Percentiles rank a stretch among this genome's conserved stretches.
phyloP scores from a whole-genome alignment of 2,113 vertebrate genomes.

The Diphyllodes magnificus region DNA sequence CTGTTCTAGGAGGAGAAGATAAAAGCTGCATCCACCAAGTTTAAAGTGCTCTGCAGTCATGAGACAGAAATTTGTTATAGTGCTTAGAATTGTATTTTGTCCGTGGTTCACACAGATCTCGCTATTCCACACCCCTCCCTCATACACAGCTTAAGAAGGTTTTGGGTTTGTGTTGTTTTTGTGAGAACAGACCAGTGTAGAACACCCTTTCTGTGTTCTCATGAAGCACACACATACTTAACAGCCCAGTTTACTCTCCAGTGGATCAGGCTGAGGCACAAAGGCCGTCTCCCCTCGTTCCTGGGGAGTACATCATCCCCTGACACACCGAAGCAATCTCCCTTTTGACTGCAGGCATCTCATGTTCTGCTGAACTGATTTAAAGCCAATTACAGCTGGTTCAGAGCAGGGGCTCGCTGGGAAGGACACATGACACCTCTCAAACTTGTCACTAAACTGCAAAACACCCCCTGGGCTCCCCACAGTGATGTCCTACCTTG shows the following conservation, averaged over 20 bases:
- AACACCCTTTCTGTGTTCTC: not conserved
- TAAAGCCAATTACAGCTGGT: not conserved
- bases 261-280: not conserved
- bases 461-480: not conserved
- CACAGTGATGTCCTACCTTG: not conserved
- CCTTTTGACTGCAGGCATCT: not conserved
- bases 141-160: fast-evolving
- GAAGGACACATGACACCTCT: not conserved
- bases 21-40: not conserved
- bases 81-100: not conserved
- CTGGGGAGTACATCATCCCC: not conserved
- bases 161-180: not conserved
- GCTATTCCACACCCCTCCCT: not conserved
- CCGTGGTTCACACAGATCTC: not conserved
- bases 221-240: not conserved
- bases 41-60: not conserved
- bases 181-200: not conserved
- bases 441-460: conserved; percentile 69
- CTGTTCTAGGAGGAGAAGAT: not conserved
- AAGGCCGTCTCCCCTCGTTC: not conserved
- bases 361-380: not conserved
- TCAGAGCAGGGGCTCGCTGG: not conserved
- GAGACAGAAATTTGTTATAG: not conserved
- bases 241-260: not conserved
- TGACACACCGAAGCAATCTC: not conserved